Conservation (phyloP, 2,797 vertebrate genomes). For the Mareca strepera region DNA sequence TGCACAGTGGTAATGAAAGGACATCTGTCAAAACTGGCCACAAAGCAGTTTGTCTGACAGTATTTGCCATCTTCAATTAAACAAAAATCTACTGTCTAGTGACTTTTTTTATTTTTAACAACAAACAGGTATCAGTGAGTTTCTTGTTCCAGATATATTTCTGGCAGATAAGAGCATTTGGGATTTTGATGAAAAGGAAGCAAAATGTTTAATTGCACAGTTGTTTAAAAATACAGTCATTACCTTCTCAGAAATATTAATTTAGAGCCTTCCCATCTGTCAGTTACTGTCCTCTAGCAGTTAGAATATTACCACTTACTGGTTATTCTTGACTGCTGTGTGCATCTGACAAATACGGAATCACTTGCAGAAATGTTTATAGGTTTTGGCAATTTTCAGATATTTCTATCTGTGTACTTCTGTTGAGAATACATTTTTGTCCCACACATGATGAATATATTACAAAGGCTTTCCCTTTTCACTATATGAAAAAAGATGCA, state of each 20-base stretch:
- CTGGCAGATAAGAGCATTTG: background rate
- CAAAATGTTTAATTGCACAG: background rate
- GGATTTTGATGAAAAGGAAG: constrained; percentile 6
- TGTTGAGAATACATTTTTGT: background rate
- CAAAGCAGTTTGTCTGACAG: constrained; percentile 2
- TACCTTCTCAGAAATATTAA: background rate
- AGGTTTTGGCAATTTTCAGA: background rate
- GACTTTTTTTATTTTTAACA: background rate
- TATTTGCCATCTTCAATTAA: background rate
- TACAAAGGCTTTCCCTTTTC: background rate
- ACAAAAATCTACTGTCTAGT: background rate
- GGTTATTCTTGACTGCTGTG: background rate
- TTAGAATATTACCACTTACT: background rate
- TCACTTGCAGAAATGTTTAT: background rate
- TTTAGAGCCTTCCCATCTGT: background rate
- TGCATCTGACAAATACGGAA: background rate
- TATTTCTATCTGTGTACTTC: background rate
- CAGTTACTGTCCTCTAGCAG: background rate
- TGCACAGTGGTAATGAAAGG: constrained; percentile 35
- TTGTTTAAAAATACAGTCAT: background rate
- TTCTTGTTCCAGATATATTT: background rate
- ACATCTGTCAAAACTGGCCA: background rate
- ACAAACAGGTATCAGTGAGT: background rate
- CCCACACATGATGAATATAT: background rate
- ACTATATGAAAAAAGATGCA: background rate